phyloP scores from a whole-genome alignment of 2,797 vertebrate genomes.

The Hydrocynus forskahlii region DNA sequence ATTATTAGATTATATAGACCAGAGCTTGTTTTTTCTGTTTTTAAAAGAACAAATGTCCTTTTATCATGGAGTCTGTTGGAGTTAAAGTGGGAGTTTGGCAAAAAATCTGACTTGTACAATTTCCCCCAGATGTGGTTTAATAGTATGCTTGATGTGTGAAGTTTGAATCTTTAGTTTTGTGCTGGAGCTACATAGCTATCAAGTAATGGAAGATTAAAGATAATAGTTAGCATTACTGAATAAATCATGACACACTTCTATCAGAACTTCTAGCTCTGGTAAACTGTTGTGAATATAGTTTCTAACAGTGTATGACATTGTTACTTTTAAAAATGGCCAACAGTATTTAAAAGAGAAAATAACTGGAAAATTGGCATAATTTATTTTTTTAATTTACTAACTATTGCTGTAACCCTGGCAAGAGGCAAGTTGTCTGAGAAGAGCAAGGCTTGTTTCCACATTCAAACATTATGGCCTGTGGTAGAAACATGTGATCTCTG shows the following conservation, averaged over 20 bases:
- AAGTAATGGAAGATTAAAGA: no score
- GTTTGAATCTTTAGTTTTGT: not conserved
- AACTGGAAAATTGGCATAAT: no score
- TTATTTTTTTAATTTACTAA: no score
- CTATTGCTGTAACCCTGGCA: not conserved
- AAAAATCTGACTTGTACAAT: not conserved
- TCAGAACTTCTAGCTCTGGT: not conserved
- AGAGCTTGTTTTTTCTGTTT: not conserved
- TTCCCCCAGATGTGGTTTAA: not conserved
- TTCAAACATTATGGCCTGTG: not conserved
- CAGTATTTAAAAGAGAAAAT: no score
- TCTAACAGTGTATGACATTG: not conserved
- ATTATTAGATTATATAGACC: not conserved
- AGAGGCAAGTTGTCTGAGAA: not conserved
- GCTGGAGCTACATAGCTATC: not conserved
- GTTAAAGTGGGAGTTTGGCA: not conserved
- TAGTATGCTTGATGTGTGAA: not conserved
- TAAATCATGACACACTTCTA: not conserved
- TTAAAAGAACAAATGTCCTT: not conserved
- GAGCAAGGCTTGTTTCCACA: no score
- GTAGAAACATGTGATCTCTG: not conserved
- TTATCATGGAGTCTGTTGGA: not conserved
- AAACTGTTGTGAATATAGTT: not conserved
- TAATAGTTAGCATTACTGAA: no score
- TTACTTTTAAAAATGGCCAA: not conserved